Evolutionary conservation across 2,797 vertebrate species (phyloP), one percentile per base, ranked within the genome.

Genomic region (Poecilia wingei): DNA sequence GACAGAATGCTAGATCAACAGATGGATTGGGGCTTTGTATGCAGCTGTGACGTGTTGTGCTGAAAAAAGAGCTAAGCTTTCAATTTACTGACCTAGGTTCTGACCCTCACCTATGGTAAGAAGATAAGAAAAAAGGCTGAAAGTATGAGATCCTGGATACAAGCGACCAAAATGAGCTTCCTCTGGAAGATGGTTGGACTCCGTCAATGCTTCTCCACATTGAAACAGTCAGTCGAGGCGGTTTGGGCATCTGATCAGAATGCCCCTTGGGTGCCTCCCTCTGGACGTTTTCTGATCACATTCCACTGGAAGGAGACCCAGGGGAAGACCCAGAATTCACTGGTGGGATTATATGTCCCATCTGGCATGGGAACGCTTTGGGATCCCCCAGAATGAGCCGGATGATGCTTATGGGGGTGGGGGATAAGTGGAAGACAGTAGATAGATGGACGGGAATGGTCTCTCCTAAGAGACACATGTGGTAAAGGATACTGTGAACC

Each of bases 401-500:
- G 28, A 59, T 28, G n/a, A 59, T 59, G 57, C 28, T 59, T 12
- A 14, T 59, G 53, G 25, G 53, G 25, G 57, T 10, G 13, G 18
- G 0, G 12, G 31, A 61, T 61, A 33, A 36, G 59, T 7, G 59
- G 59, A 61, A 61, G 59, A 61, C 59, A 61, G 10, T 61, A 31
- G 28, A 61, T 61, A 33, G 28, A 61, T 33, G 59, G 59, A 61
- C 33, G 81, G 68, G 53, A 64, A 18, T 4, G 22, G 8, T 22
- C 10, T 33, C 72, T 74, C 72, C 22, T 4, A 41, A 7, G 10
- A 74, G 33, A 74, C 25, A 51, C 72, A 9, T 16, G 72, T n/a
- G 33, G 59, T 12, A 2, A 16, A 51, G 10, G 66, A 69, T 13
- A 68, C 64, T 20, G 64, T 68, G 79, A 78, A 72, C 72, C n/a